Evolutionary conservation across 2,113 vertebrate species (phyloP).

Genomic region (Myotis lucifugus): DNA sequence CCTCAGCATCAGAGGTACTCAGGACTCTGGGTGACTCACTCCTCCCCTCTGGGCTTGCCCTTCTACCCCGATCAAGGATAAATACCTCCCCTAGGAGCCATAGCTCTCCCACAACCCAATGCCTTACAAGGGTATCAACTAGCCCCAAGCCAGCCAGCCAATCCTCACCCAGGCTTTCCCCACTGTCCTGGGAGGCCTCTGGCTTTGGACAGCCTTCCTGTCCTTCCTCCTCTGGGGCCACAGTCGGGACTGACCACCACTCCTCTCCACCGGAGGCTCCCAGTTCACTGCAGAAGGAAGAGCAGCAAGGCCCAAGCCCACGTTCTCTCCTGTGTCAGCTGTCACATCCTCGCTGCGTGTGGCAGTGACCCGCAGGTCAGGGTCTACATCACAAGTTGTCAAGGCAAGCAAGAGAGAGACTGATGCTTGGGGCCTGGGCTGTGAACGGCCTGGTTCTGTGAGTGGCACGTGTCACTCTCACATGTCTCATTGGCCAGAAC

Average conservation of each 20-base stretch:
- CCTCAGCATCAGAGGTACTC: background rate
- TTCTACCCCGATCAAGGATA: background rate
- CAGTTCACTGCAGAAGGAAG: background rate
- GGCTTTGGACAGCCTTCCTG: background rate
- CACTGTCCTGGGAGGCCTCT: background rate
- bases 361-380: background rate
- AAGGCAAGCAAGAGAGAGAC: background rate
- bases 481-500: background rate
- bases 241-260: background rate
- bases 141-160: background rate
- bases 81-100: background rate
- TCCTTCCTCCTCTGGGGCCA: background rate
- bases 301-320: background rate
- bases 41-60: background rate
- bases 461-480: background rate
- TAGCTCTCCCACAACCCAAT: background rate
- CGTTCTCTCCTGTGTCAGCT: background rate
- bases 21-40: conserved; percentile 58
- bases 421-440: background rate
- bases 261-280: background rate
- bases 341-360: background rate
- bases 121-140: background rate
- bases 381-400: background rate
- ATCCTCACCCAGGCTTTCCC: background rate
- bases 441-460: background rate